A percentile compares a stretch with the other conserved stretches of the same genome.
Conservation (phyloP, 2,888 invertebrate genomes). For the Polydrusus tereticollis region DNA sequence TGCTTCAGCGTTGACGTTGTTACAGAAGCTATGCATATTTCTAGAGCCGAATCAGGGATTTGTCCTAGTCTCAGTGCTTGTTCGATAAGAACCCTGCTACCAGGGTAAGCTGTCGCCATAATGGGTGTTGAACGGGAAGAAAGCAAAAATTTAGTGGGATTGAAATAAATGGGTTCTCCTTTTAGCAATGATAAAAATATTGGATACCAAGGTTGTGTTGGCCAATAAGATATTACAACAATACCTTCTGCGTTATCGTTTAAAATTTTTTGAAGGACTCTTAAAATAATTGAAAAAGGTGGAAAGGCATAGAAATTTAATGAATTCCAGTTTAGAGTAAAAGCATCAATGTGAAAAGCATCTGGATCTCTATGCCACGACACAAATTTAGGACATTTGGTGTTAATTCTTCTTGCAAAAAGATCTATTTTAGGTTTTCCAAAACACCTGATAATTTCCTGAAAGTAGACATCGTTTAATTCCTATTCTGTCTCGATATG, state of each 20-base stretch:
- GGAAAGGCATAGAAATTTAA: slow-evolving; percentile 47
- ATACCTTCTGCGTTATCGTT: slow-evolving; percentile 31
- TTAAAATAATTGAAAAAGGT: slow-evolving; percentile 50
- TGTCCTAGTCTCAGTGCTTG: too few relatives aligned
- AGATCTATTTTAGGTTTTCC: slow-evolving; percentile 37
- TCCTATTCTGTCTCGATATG: slow-evolving; percentile 23
- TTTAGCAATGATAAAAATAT: slow-evolving; percentile 16
- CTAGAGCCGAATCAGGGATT: too few relatives aligned
- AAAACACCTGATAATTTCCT: slow-evolving; percentile 20
- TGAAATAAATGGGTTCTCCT: slow-evolving; percentile 13
- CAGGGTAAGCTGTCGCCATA: slow-evolving; percentile 16
- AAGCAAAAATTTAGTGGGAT: slow-evolving; percentile 21
- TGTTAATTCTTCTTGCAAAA: slow-evolving; percentile 40
- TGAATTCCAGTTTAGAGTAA: slow-evolving; percentile 51
- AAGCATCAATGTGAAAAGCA: slow-evolving; percentile 53
- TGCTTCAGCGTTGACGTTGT: too few relatives aligned
- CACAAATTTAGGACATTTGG: slow-evolving; percentile 54
- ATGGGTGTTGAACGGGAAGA: slow-evolving; percentile 23
- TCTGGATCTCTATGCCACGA: slow-evolving; percentile 56
- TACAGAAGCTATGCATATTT: too few relatives aligned
- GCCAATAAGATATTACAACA: slow-evolving; percentile 39
- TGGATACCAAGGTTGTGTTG: slow-evolving; percentile 39
- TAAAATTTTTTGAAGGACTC: slow-evolving; percentile 55
- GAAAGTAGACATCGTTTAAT: not conserved
- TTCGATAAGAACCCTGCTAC: slow-evolving; percentile 28